Conservation (phyloP, 2,888 invertebrate species). For the Baronia brevicornis region DNA sequence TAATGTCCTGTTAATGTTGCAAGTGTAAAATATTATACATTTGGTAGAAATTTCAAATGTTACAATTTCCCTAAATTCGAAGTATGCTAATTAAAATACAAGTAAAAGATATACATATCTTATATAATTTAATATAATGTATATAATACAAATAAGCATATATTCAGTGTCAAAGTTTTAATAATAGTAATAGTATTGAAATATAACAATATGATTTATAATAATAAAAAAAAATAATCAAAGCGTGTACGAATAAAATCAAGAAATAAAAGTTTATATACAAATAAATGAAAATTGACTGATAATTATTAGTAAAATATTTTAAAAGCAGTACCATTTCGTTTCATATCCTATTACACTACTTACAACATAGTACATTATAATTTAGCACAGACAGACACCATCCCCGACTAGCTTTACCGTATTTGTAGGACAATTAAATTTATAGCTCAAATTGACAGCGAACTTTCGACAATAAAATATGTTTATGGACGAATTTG, state of each 20-base stretch:
- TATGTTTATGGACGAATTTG: no score
- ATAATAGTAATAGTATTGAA: no score
- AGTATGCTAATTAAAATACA: no score
- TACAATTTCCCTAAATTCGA: no score
- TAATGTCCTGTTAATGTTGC: no score
- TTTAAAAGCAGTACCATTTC: slow-evolving; percentile 30
- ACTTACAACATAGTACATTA: slow-evolving; percentile 32
- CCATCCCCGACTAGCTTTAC: slow-evolving; percentile 10
- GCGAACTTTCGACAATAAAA: not conserved
- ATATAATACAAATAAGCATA: no score
- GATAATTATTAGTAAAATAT: slow-evolving; percentile 29
- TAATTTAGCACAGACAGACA: slow-evolving; percentile 25
- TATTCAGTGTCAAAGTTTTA: no score
- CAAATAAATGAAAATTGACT: slow-evolving; percentile 24
- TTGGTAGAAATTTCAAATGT: no score
- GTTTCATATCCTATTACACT: slow-evolving; percentile 40
- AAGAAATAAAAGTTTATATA: slow-evolving; percentile 9
- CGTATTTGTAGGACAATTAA: not conserved
- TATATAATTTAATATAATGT: no score
- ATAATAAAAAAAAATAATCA: slow-evolving; percentile 2
- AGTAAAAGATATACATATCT: no score
- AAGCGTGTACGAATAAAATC: no score
- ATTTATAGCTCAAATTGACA: slow-evolving; percentile 3
- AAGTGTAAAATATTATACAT: no score
- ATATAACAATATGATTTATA: not conserved